Evolutionary conservation across 2,888 invertebrate genomes (phyloP), one percentile per base, ranked within the genome.

Genomic region (Carcina quercana): DNA sequence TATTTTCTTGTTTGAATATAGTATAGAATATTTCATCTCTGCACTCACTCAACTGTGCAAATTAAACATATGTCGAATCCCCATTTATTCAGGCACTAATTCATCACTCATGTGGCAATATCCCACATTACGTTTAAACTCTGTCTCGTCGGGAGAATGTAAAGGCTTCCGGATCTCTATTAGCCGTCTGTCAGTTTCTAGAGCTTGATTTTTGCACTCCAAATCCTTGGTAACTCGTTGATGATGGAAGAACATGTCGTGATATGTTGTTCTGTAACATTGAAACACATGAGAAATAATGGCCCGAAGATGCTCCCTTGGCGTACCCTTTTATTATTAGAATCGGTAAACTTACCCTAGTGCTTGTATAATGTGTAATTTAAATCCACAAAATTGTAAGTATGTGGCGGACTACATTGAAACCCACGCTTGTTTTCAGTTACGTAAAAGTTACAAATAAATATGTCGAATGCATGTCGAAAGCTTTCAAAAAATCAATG

Each of bases 181-280:
- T 29, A 92, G 90, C 35, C 91, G 86, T 13, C 92, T 84, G 55
- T 94, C 94, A 0, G 91, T 91, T 80, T 91, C 91, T 38, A 94
- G 66, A 0, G 93, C 89, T 46, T 94, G 93, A 53, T 90, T 86
- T 62, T 94, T 94, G 59, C 92, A 88, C 25, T 88, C 86, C 44
- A 94, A 65, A 57, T 94, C 93, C 12, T 87, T 86, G 30, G 89
- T 88, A 2, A 93, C 86, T 2, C 87, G 82, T 30, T 75, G 65
- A 34, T 75, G 64, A 37, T 82, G 75, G 32, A 71, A 72, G 50
- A 64, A 70, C 68, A 83, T 71, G 5, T 74, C 75, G 52, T 91
- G 92, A 53, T 89, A 91, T 1, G 89, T 90, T 0, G 86, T 78
- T 54, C 89, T 89, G 53, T 5, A n/a, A n/a, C n/a, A n/a, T n/a